A percentile compares a stretch with the other conserved stretches of the same genome.
Conservation (phyloP, 2,113 vertebrate genomes). For the Corapipo altera region DNA sequence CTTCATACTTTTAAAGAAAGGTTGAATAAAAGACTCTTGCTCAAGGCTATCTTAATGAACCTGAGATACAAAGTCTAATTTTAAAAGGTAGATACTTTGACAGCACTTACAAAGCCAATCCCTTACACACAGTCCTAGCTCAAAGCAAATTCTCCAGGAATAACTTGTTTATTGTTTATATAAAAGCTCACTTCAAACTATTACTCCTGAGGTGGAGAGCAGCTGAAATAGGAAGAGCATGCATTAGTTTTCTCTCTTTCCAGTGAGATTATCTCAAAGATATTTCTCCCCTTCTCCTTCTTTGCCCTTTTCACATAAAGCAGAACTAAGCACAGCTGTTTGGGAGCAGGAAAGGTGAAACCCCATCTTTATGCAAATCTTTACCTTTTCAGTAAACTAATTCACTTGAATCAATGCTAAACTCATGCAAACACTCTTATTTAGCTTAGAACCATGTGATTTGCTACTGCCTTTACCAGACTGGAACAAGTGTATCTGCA, state of each 20-base stretch:
- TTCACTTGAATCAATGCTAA: neutral
- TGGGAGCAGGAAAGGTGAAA: conserved; percentile 13
- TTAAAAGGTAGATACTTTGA: conserved; percentile 15
- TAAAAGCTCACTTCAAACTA: conserved; percentile 52
- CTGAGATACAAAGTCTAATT: conserved; percentile 21
- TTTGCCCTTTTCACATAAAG: neutral
- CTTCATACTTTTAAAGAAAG: conserved; percentile 33
- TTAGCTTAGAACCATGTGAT: neutral
- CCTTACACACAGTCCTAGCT: neutral
- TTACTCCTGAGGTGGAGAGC: conserved; percentile 34
- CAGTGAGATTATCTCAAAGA: conserved; percentile 20
- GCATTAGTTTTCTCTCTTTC: conserved; percentile 46
- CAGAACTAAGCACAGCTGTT: conserved; percentile 3
- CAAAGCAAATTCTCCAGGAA: conserved; percentile 43
- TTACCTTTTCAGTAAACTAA: neutral
- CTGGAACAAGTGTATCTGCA: neutral
- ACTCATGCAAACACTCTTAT: neutral
- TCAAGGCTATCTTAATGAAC: conserved; percentile 47
- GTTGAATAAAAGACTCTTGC: conserved; percentile 32
- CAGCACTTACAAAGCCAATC: conserved; percentile 22
- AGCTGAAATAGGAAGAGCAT: conserved; percentile 11
- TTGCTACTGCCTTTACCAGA: neutral
- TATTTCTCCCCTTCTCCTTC: conserved; percentile 6
- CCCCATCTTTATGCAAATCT: conserved; percentile 16
- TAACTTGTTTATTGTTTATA: conserved; percentile 61